phyloP scores from a whole-genome alignment of 2,113 vertebrate species.

The Chiloscyllium plagiosum region DNA sequence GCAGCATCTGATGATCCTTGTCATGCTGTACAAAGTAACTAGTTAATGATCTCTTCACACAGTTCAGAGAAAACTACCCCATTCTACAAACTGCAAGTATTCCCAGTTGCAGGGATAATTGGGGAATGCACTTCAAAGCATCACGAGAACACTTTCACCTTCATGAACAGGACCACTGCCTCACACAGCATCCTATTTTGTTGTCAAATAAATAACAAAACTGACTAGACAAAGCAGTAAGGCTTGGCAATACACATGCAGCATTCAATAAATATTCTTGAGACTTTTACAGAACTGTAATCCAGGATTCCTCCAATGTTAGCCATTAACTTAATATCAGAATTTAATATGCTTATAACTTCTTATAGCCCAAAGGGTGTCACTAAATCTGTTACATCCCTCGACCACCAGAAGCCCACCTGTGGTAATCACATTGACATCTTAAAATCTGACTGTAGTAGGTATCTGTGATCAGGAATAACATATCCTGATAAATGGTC shows the following conservation, averaged over 20 bases:
- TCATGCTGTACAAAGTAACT: background rate
- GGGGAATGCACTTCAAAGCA: background rate
- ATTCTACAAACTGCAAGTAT: background rate
- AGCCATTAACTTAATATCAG: no score
- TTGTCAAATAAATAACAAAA: background rate
- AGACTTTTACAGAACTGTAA: no score
- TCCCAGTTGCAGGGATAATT: background rate
- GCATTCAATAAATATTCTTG: background rate
- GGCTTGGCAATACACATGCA: background rate
- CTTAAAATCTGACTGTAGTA: no score
- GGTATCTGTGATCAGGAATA: no score
- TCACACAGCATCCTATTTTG: background rate
- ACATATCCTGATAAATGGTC: no score
- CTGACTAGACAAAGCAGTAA: background rate
- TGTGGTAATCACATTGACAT: no score
- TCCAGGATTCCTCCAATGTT: no score
- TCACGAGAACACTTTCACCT: background rate
- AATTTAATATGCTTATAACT: no score
- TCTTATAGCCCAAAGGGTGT: no score
- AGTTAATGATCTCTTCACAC: background rate
- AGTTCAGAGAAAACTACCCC: background rate
- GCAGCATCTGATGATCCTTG: background rate
- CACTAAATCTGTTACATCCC: no score
- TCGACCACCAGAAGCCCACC: no score
- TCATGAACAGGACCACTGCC: background rate